Evolutionary conservation across 2,888 invertebrate genomes (phyloP).

Genomic region (Hemicrepidius hirtus): DNA sequence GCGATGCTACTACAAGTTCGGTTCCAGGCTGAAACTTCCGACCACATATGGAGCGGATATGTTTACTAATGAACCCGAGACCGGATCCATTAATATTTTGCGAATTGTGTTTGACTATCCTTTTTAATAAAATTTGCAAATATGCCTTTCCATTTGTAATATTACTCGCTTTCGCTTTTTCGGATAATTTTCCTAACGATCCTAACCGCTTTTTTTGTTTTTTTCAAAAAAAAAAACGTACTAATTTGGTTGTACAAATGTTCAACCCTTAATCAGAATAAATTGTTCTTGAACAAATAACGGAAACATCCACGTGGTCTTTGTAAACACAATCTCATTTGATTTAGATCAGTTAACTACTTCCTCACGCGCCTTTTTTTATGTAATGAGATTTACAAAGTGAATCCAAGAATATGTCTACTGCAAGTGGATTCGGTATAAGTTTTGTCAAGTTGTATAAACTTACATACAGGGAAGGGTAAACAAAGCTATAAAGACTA

Average conservation of each 20-base stretch:
- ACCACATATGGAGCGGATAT: constrained; percentile 55
- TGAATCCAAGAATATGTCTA: constrained; percentile 47
- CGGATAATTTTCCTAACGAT: background rate
- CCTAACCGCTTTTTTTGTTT: too few species aligned
- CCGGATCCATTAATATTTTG: constrained; percentile 52
- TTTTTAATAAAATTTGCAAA: constrained; percentile 46
- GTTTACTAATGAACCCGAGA: constrained; percentile 55
- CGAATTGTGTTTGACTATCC: constrained; percentile 46
- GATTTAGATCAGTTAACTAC: constrained; percentile 9
- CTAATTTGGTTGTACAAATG: too few species aligned
- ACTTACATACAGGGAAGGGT: constrained; percentile 66
- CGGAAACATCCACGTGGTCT: constrained; percentile 16
- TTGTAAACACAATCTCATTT: constrained; percentile 3
- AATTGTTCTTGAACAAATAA: constrained; percentile 1
- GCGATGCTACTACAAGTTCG: constrained; percentile 49
- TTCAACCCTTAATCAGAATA: background rate
- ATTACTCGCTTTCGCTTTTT: constrained; percentile 10
- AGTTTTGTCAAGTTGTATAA: constrained; percentile 62
- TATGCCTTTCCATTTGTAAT: constrained; percentile 26
- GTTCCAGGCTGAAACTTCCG: constrained; percentile 49
- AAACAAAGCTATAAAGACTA: constrained; percentile 72
- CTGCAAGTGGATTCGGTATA: constrained; percentile 51
- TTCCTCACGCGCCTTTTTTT: background rate
- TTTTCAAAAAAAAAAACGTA: too few species aligned
- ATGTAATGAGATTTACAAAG: constrained; percentile 8